These are phyloP conservation scores for Dryocosmus kuriphilus DNA, from an alignment of 2,888 invertebrate species.

Conservation along the genomic window DNA sequence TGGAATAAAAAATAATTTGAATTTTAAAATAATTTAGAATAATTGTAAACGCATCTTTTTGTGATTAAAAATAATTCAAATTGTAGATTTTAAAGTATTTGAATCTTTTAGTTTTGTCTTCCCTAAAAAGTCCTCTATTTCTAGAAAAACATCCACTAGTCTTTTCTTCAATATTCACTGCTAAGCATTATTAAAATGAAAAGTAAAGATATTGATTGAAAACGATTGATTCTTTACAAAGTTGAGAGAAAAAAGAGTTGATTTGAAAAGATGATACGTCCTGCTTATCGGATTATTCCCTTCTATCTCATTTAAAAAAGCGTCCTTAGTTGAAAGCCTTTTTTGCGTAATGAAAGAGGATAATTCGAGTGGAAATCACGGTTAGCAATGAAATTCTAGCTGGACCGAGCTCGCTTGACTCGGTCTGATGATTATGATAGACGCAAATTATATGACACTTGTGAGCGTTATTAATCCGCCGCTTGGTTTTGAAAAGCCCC, in stretches of 20 bases:
- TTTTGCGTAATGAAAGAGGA: conserved; percentile 12
- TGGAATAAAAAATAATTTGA: too few species aligned
- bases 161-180: not conserved
- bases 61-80: too few species aligned
- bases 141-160: not conserved
- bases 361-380: conserved; percentile 27
- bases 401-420: conserved; percentile 20
- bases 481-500: conserved; percentile 28
- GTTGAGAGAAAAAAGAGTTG: not conserved
- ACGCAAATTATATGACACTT: conserved; percentile 17
- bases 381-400: conserved; percentile 29
- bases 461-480: conserved; percentile 33
- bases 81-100: too few species aligned
- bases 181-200: not conserved
- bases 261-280: not conserved
- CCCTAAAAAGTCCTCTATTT: too few species aligned
- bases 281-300: not conserved
- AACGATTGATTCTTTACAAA: not conserved
- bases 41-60: too few species aligned
- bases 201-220: not conserved
- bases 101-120: too few species aligned
- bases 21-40: too few species aligned
- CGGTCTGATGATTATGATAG: conserved; percentile 17
- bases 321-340: not conserved
- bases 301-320: conserved; percentile 8